A percentile compares a stretch with the other conserved stretches of the same genome.
Evolutionary conservation across 2,113 vertebrate genomes (phyloP).

Genomic region (Ammospiza caudacuta): DNA sequence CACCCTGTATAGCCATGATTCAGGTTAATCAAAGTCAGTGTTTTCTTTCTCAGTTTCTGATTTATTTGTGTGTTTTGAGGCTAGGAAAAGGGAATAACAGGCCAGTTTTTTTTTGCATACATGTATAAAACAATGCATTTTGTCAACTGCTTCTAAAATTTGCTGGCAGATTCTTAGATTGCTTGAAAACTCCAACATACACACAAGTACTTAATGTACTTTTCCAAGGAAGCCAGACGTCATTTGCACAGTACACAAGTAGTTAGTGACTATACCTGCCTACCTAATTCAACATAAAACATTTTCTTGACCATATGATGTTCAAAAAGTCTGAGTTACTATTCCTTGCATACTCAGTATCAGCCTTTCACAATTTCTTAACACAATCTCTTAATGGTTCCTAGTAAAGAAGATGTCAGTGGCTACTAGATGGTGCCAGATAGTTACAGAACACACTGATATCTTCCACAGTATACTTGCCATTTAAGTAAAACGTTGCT

Average conservation of each 20-base stretch:
- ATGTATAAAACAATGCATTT: neutral
- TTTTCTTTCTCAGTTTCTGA: neutral
- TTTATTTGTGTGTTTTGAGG: neutral
- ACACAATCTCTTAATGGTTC: neutral
- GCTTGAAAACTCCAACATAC: neutral
- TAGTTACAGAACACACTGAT: conserved; percentile 29
- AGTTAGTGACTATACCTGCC: neutral
- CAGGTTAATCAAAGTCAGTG: neutral
- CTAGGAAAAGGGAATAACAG: neutral
- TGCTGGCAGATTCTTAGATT: neutral
- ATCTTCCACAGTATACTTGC: neutral
- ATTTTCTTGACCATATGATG: neutral
- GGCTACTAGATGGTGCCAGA: conserved; percentile 71
- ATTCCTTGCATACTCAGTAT: neutral
- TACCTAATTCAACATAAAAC: neutral
- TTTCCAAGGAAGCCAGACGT: neutral
- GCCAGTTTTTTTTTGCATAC: neutral
- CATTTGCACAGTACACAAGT: neutral
- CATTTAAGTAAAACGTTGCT: neutral
- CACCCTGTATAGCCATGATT: neutral
- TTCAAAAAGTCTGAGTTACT: neutral
- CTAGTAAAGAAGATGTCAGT: neutral
- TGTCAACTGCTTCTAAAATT: neutral
- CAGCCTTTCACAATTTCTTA: neutral
- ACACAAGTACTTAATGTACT: neutral